A percentile compares a stretch with the other conserved stretches of the same genome.
Conservation (phyloP, 2,797 vertebrate genomes). For the Lindbergichthys nudifrons region DNA sequence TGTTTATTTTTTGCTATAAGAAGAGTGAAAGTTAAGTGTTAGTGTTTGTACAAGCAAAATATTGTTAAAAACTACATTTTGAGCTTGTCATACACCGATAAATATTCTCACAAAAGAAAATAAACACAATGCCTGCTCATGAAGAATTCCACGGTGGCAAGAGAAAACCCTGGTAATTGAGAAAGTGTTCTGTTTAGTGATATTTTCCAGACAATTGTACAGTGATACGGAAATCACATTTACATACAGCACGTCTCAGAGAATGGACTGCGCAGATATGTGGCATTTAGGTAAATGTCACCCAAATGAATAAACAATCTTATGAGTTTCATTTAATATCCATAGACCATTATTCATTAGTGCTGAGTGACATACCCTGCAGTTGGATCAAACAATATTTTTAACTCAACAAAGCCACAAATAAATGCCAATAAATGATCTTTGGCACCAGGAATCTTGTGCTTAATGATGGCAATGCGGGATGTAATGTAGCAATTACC, state of each 20-base stretch:
- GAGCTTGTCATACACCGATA: conserved; percentile 7
- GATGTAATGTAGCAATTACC: conserved; percentile 72
- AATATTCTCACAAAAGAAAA: not conserved
- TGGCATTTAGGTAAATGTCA: conserved; percentile 89
- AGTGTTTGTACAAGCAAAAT: not conserved
- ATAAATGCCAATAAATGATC: conserved; percentile 80
- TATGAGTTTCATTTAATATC: conserved; percentile 64
- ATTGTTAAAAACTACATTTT: not conserved
- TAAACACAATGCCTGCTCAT: conserved; percentile 11
- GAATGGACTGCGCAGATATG: conserved; percentile 65
- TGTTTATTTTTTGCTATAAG: not conserved
- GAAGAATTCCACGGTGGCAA: conserved; percentile 39
- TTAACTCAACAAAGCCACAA: conserved; percentile 66
- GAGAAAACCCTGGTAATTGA: conserved; percentile 59
- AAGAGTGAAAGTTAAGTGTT: not conserved
- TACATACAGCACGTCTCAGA: conserved; percentile 70
- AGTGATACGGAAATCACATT: conserved; percentile 77
- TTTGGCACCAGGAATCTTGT: conserved; percentile 62
- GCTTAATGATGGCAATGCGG: conserved; percentile 73
- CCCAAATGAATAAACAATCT: conserved; percentile 76
- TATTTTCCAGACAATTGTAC: conserved; percentile 80
- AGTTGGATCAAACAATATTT: conserved; percentile 72
- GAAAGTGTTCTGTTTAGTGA: conserved; percentile 70
- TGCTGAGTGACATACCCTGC: conserved; percentile 75
- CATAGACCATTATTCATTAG: conserved; percentile 75